Percentiles rank a stretch among this genome's conserved stretches.
Conservation (phyloP, 2,113 vertebrate species). For the Syngnathus typhle region DNA sequence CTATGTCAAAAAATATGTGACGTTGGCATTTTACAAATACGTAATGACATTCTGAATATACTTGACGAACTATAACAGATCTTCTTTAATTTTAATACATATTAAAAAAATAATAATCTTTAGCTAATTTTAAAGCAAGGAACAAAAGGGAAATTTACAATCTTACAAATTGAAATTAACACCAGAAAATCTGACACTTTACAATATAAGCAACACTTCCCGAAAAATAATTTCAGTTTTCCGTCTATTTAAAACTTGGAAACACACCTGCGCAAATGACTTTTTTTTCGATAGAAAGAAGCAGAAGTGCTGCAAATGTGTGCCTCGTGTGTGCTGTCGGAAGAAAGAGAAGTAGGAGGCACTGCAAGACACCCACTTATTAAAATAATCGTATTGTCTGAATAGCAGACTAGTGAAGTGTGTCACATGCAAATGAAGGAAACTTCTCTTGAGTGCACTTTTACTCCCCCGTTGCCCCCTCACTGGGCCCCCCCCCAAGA, state of each 20-base stretch:
- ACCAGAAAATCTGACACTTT: neutral
- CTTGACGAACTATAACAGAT: neutral
- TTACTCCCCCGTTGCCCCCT: conserved; percentile 48
- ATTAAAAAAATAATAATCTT: neutral
- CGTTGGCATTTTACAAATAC: neutral
- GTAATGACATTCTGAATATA: neutral
- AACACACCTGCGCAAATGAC: conserved; percentile 32
- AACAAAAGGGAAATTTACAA: conserved; percentile 15
- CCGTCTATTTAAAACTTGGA: conserved; percentile 14
- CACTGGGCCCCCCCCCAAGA: conserved; percentile 35
- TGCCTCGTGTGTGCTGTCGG: conserved; percentile 54
- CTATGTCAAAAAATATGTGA: neutral
- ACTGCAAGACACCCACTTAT: conserved; percentile 59
- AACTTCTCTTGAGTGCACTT: conserved; percentile 58
- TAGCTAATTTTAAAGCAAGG: neutral
- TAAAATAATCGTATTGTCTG: conserved; percentile 64
- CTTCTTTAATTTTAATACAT: neutral
- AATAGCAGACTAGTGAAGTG: conserved; percentile 69
- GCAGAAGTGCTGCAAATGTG: conserved; percentile 42
- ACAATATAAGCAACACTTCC: conserved; percentile 4
- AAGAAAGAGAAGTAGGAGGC: conserved; percentile 40
- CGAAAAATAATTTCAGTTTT: conserved; percentile 1
- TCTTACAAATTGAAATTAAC: neutral
- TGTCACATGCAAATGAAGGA: conserved; percentile 71
- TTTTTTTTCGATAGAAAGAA: conserved; percentile 29